Evolutionary conservation across 2,113 vertebrate genomes (phyloP), one percentile per base, ranked within the genome.

Genomic region (Solenodon paradoxus): DNA sequence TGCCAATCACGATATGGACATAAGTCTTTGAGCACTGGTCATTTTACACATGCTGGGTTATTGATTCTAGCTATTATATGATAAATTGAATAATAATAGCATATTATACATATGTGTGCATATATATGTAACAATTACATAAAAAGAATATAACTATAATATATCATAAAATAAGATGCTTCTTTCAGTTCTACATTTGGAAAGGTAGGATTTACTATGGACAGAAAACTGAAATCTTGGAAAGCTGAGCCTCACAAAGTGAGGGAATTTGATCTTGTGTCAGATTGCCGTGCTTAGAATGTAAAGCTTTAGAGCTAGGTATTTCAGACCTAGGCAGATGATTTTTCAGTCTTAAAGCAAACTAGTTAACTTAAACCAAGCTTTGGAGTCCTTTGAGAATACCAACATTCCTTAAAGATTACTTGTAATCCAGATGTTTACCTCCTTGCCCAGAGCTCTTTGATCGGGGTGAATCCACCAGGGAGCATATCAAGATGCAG

Each of bases 401-500:
- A 71, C n/a, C 30, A 47, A 1, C 0, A 2, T 53, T 72, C 69
- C 93, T 89, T 68, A 59, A 92, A 84, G 45, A 55, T 69, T 74
- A 77, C 51, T 92, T 92, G 17, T 83, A 59, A 87, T 53, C 79
- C 90, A 93, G 79, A 95, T 95, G 92, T 88, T 75, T 75, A 92
- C 55, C 16, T 95, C 61, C 40, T 72, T 68, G 40, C 77, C 51
- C 69, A 91, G 53, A 68, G 75, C 74, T 93, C 72, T 95, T 77
- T 88, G 55, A 88, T 78, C 61, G 24, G n/a, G 16, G 75, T 19
- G 3, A 94, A 55, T 57, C 35, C 40, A 61, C 42, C 40, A 20
- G 69, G 79, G 40, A 79, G 79, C 40, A 51, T 71, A 35, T 64
- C 38, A 63, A 53, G 94, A 90, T n/a, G 40, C 35, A 81, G 72